A percentile compares a stretch with the other conserved stretches of the same genome.
Conservation (phyloP, 1,140 invertebrate genomes). For the Homarus americanus region DNA sequence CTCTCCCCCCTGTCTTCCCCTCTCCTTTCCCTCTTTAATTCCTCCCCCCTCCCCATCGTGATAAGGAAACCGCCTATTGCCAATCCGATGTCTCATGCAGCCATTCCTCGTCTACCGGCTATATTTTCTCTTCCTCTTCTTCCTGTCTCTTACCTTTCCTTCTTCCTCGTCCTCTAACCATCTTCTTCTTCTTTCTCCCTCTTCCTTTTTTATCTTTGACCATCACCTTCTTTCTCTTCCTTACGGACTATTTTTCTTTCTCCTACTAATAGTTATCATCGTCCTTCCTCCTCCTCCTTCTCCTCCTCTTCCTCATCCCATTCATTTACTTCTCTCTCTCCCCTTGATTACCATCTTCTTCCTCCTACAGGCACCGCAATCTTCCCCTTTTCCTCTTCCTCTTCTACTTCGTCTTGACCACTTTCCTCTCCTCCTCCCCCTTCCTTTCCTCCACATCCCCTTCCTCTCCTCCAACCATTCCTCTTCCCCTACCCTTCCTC, state of each 20-base stretch:
- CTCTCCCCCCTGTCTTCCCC: too few species aligned
- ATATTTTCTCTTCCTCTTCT: not conserved
- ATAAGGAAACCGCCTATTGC: not conserved
- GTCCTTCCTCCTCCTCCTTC: too few species aligned
- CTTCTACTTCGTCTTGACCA: not conserved
- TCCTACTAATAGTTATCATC: too few species aligned
- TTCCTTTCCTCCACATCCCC: not conserved
- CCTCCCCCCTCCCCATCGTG: not conserved
- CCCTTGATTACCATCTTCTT: too few species aligned
- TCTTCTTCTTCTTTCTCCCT: not conserved
- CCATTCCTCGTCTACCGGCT: not conserved
- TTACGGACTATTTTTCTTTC: too few species aligned
- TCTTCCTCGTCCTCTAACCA: not conserved
- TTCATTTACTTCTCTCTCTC: too few species aligned
- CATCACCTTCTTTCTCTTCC: too few species aligned
- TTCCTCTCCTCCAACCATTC: not conserved
- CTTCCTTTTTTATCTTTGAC: not conserved
- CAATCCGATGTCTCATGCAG: too few species aligned
- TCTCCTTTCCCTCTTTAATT: too few species aligned
- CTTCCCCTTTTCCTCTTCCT: not conserved
- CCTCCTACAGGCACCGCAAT: too few species aligned
- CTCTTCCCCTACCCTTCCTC: not conserved
- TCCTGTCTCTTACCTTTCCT: not conserved
- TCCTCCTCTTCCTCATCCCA: too few species aligned
- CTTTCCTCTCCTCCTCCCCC: not conserved